phyloP scores from a whole-genome alignment of 2,113 vertebrate genomes.

The Sciurus niger region DNA sequence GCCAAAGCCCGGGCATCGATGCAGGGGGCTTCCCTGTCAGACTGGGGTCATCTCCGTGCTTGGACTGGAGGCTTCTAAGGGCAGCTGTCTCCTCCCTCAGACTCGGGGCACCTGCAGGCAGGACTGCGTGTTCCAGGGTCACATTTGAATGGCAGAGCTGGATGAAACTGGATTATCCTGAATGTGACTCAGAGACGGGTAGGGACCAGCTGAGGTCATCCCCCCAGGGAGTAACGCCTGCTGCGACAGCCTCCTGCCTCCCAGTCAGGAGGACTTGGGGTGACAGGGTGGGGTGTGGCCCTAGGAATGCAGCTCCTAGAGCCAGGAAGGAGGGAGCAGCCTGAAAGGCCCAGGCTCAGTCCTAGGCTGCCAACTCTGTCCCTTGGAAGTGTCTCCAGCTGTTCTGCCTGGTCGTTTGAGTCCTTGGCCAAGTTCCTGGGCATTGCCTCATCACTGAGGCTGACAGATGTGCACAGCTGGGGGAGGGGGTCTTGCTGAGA shows the following conservation, averaged over 20 bases:
- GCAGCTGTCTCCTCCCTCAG: neutral
- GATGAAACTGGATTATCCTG: neutral
- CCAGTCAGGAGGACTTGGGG: neutral
- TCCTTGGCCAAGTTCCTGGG: constrained; percentile 57
- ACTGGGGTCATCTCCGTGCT: neutral
- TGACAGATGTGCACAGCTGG: constrained; percentile 70
- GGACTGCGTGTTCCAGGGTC: neutral
- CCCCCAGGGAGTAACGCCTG: neutral
- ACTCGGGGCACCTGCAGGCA: neutral
- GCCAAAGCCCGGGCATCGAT: neutral
- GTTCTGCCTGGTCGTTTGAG: neutral
- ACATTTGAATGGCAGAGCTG: neutral
- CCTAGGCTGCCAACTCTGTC: neutral
- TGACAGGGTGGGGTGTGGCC: neutral
- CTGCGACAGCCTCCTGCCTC: neutral
- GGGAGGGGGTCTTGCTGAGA: neutral
- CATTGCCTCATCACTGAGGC: constrained; percentile 6
- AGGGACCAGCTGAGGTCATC: neutral
- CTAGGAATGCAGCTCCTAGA: neutral
- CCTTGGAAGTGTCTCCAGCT: neutral
- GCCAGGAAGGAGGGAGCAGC: constrained; percentile 31
- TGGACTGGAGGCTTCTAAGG: neutral
- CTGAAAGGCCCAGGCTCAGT: neutral
- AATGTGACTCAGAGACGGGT: neutral
- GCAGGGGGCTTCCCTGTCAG: neutral